Evolutionary conservation across 2,797 vertebrate species (phyloP).

Genomic region (Coranthus polyacanthus): DNA sequence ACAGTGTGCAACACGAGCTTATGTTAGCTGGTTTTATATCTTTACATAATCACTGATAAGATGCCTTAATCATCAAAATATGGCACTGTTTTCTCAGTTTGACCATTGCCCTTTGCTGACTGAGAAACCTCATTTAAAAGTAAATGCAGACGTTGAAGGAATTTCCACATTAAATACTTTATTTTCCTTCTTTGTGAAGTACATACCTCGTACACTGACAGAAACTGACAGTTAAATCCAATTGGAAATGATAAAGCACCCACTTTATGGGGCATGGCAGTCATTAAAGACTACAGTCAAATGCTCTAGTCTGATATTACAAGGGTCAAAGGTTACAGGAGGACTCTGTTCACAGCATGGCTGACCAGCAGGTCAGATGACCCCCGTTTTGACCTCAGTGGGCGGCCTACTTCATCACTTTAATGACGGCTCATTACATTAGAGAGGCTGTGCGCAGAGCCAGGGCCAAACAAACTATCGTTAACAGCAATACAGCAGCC

Average conservation of each 20-base stretch:
- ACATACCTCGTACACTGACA: not conserved
- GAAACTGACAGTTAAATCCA: slow-evolving; percentile 7
- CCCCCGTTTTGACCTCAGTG: slow-evolving; percentile 67
- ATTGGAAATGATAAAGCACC: slow-evolving; percentile 66
- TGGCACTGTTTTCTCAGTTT: too few relatives aligned
- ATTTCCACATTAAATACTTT: not conserved
- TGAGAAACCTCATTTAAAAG: not conserved
- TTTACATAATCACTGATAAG: too few relatives aligned
- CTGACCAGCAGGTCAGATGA: slow-evolving; percentile 67
- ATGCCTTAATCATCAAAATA: too few relatives aligned
- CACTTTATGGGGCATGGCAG: slow-evolving; percentile 65
- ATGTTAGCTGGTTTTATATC: too few relatives aligned
- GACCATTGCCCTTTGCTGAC: too few relatives aligned
- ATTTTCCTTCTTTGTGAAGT: not conserved
- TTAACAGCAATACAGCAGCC: slow-evolving; percentile 12
- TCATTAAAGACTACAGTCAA: slow-evolving; percentile 76
- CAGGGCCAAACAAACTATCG: slow-evolving; percentile 37
- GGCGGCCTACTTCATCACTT: slow-evolving; percentile 76
- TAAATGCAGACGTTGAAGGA: not conserved
- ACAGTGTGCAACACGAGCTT: too few relatives aligned
- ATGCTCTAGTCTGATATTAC: slow-evolving; percentile 69
- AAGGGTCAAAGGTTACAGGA: slow-evolving; percentile 77
- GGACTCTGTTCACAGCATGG: slow-evolving; percentile 71
- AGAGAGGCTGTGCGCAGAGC: slow-evolving; percentile 55
- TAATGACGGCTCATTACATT: slow-evolving; percentile 81